phyloP scores from a whole-genome alignment of 2,888 invertebrate species.

The Callosobruchus maculatus region DNA sequence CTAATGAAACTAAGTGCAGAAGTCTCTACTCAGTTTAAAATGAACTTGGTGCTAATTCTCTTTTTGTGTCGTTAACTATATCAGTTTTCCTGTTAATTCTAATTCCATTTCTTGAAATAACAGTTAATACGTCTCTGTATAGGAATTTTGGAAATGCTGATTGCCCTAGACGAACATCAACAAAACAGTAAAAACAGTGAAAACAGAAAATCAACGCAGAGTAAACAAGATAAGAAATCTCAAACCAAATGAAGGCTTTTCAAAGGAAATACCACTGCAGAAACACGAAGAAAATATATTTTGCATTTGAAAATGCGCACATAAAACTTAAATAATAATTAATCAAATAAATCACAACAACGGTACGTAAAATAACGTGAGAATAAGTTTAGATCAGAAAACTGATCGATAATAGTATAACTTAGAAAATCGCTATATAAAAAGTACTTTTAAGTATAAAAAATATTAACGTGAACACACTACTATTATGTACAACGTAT shows the following conservation, averaged over 20 bases:
- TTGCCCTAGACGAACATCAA: background rate
- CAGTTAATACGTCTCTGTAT: background rate
- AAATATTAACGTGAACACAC: slow-evolving; percentile 43
- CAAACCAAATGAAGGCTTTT: slow-evolving; percentile 10
- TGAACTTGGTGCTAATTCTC: too few species aligned
- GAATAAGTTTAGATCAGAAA: slow-evolving; percentile 39
- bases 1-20: too few species aligned
- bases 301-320: slow-evolving; percentile 28
- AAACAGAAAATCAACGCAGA: background rate
- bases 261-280: background rate
- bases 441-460: slow-evolving; percentile 40
- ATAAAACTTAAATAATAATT: slow-evolving; percentile 30
- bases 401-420: slow-evolving; percentile 36
- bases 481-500: slow-evolving; percentile 46
- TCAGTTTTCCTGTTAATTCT: too few species aligned
- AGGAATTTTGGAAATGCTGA: background rate
- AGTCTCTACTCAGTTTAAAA: too few species aligned
- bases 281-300: slow-evolving; percentile 11
- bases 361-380: slow-evolving; percentile 40
- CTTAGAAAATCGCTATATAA: slow-evolving; percentile 34
- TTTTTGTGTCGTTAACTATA: too few species aligned
- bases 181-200: background rate
- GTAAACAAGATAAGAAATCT: background rate
- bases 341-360: slow-evolving; percentile 45
- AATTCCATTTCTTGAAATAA: too few species aligned